Percentiles rank a stretch among this genome's conserved stretches.
These are phyloP conservation scores for Chascanopsetta lugubris DNA, from an alignment of 2,113 vertebrate species.

Conservation along the genomic window DNA sequence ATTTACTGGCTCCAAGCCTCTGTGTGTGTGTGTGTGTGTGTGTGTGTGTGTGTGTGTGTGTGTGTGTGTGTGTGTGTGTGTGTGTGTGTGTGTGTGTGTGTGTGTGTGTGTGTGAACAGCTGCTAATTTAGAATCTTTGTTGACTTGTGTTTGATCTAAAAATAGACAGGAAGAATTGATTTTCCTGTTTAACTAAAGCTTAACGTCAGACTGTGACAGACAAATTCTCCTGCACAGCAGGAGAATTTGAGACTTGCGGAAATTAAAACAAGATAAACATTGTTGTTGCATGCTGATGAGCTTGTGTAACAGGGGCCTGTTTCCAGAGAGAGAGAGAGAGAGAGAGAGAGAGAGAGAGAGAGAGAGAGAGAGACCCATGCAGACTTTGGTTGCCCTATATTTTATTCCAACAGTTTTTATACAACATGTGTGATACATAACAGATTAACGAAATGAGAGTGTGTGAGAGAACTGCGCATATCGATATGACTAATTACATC, in stretches of 20 bases:
- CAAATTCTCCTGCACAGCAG: not conserved
- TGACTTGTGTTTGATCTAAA: conserved; percentile 2
- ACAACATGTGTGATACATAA: too few species aligned
- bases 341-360: too few species aligned
- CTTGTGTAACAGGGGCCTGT: not conserved
- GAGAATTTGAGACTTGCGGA: not conserved
- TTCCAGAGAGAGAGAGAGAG: too few species aligned
- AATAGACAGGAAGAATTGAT: not conserved
- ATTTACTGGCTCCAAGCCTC: conserved; percentile 26
- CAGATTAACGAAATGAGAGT: too few species aligned
- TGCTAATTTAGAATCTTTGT: conserved; percentile 20
- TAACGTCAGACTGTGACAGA: not conserved
- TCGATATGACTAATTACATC: too few species aligned
- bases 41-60: too few species aligned
- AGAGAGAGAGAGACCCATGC: too few species aligned
- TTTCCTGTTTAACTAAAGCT: not conserved
- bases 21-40: conserved; percentile 1
- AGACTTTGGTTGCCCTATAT: too few species aligned
- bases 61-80: too few species aligned
- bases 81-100: too few species aligned
- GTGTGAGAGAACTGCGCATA: too few species aligned
- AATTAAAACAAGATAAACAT: not conserved
- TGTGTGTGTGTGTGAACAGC: not conserved
- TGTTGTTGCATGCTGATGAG: not conserved
- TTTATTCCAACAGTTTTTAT: too few species aligned